These are phyloP conservation scores for Chydorus sphaericus DNA, from an alignment of 2,888 invertebrate genomes.

Conservation along the genomic window DNA sequence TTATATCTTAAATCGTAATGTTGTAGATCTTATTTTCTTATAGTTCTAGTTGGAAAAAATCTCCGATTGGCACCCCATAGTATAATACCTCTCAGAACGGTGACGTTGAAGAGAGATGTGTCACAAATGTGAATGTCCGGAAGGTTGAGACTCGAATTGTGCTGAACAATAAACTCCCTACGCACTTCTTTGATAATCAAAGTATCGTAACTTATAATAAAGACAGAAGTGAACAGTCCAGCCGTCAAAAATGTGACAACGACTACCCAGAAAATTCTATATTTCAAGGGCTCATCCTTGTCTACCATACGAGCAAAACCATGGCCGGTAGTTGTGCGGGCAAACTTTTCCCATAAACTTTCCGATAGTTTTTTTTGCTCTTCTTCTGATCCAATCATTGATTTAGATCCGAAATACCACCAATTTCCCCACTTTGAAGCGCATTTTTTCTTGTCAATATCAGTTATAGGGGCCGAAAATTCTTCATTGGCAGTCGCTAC, in stretches of 20 bases:
- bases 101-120: constrained; percentile 6
- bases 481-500: too few species aligned
- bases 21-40: too few species aligned
- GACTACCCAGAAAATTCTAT: constrained; percentile 5
- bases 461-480: too few species aligned
- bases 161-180: background rate
- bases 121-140: constrained; percentile 14
- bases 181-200: constrained; percentile 6
- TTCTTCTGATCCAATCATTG: too few species aligned
- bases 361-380: too few species aligned
- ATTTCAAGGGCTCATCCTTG: background rate
- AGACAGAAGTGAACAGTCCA: background rate
- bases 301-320: constrained; percentile 12
- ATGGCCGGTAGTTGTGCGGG: constrained; percentile 10
- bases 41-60: too few species aligned
- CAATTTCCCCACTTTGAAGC: too few species aligned
- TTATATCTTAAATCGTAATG: too few species aligned
- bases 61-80: too few species aligned
- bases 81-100: background rate
- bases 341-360: background rate
- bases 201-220: constrained; percentile 8
- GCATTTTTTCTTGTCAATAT: too few species aligned
- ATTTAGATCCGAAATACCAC: too few species aligned
- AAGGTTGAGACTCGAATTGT: constrained; percentile 6
- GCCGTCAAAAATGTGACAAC: background rate